These are phyloP conservation scores for Rhizomys pruinosus DNA, from an alignment of 2,113 vertebrate species.

Conservation along the genomic window DNA sequence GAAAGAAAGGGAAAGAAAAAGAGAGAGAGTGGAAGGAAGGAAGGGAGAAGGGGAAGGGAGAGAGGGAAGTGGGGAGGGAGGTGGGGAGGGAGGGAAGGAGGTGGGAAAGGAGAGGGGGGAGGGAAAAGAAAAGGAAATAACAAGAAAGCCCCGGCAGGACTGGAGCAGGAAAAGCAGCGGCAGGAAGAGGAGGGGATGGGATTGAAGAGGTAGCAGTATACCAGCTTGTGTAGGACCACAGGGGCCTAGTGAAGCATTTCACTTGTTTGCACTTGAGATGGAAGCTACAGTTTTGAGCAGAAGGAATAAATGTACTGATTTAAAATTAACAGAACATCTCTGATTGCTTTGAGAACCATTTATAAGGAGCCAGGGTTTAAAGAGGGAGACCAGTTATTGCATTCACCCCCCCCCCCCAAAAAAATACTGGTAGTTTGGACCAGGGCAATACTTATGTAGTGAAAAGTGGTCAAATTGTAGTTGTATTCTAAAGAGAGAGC, in stretches of 20 bases:
- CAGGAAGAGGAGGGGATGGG: background rate
- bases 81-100: background rate
- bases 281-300: background rate
- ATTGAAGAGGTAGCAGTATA: conserved; percentile 1
- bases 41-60: background rate
- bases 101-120: background rate
- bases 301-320: background rate
- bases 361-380: conserved; percentile 41
- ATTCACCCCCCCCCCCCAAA: too few species aligned
- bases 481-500: conserved; percentile 29
- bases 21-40: background rate
- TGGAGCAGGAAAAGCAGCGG: background rate
- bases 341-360: background rate
- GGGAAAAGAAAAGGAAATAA: background rate
- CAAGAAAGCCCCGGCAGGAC: background rate
- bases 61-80: background rate
- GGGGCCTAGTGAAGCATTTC: background rate
- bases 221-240: background rate
- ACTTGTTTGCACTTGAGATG: conserved; percentile 30
- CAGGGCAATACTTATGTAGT: background rate
- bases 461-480: conserved; percentile 35
- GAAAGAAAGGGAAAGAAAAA: too few species aligned
- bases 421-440: conserved; percentile 39
- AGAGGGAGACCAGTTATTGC: background rate
- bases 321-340: conserved; percentile 14